Evolutionary conservation across 2,113 vertebrate genomes (phyloP).

Genomic region (Sminthopsis crassicaudata): DNA sequence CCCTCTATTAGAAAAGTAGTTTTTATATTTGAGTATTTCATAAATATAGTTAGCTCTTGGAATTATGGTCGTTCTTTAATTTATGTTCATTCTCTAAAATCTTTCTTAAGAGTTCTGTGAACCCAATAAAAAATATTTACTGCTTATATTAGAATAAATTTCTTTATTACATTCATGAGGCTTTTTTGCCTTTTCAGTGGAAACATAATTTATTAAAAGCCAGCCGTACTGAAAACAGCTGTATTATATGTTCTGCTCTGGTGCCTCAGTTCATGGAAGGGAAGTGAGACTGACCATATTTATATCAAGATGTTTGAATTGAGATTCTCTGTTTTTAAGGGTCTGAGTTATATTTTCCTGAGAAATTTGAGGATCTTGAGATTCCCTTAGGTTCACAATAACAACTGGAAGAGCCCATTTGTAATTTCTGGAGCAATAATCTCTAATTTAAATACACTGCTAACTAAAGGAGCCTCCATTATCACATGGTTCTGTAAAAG

Average conservation of each 20-base stretch:
- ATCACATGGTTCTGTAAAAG: background rate
- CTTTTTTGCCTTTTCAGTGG: background rate
- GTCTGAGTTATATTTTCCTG: background rate
- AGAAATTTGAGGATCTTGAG: too few species aligned
- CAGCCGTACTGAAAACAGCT: background rate
- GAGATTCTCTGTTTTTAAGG: background rate
- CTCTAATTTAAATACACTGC: background rate
- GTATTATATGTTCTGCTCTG: background rate
- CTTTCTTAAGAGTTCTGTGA: background rate
- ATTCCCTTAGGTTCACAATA: background rate
- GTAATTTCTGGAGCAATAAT: background rate
- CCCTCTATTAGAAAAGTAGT: background rate
- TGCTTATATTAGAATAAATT: background rate
- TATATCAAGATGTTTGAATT: background rate
- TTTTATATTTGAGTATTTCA: background rate
- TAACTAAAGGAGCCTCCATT: background rate
- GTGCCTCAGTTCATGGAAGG: background rate
- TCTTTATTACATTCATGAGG: background rate
- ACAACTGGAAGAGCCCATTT: background rate
- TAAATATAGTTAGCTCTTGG: background rate
- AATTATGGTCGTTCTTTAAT: background rate
- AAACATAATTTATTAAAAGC: background rate
- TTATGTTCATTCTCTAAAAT: background rate
- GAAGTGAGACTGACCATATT: background rate
- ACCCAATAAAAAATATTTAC: background rate